A percentile compares a stretch with the other conserved stretches of the same genome.
phyloP scores from a whole-genome alignment of 2,888 invertebrate genomes.

The Rhorus exstirpatorius region DNA sequence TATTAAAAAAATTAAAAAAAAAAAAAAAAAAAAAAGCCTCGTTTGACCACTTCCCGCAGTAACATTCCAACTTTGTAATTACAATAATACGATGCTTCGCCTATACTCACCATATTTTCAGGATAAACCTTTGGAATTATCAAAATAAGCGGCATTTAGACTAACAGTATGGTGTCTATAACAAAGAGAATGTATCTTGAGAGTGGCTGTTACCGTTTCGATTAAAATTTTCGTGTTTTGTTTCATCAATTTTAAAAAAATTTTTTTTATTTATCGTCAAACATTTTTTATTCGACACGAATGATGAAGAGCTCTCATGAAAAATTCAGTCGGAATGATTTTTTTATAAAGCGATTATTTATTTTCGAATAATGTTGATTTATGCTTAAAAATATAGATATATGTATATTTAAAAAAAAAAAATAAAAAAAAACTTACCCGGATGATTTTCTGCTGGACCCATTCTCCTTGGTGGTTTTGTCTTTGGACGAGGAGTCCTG shows the following conservation, averaged over 20 bases:
- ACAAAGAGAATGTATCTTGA: constrained; percentile 85
- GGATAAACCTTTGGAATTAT: constrained; percentile 85
- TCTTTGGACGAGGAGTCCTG: constrained; percentile 84
- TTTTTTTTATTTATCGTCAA: constrained; percentile 13
- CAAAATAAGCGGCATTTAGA: constrained; percentile 85
- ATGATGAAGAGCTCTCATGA: neutral
- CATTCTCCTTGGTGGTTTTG: constrained; percentile 88
- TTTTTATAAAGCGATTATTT: no score
- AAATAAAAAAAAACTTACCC: constrained; percentile 88
- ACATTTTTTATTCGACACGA: neutral
- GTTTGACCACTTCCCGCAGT: constrained; percentile 61
- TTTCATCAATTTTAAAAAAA: constrained; percentile 14
- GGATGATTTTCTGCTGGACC: constrained; percentile 87
- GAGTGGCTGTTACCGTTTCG: constrained; percentile 76
- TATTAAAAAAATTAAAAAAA: no score
- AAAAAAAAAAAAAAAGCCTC: constrained; percentile 8
- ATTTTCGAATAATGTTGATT: no score
- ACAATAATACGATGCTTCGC: constrained; percentile 65
- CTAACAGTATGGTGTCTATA: constrained; percentile 85
- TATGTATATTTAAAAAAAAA: no score
- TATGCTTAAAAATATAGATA: no score
- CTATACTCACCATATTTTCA: constrained; percentile 83
- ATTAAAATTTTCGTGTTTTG: constrained; percentile 36
- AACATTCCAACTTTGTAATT: constrained; percentile 68
- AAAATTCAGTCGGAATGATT: neutral